phyloP scores from a whole-genome alignment of 2,113 vertebrate species.

The Mellivora capensis region DNA sequence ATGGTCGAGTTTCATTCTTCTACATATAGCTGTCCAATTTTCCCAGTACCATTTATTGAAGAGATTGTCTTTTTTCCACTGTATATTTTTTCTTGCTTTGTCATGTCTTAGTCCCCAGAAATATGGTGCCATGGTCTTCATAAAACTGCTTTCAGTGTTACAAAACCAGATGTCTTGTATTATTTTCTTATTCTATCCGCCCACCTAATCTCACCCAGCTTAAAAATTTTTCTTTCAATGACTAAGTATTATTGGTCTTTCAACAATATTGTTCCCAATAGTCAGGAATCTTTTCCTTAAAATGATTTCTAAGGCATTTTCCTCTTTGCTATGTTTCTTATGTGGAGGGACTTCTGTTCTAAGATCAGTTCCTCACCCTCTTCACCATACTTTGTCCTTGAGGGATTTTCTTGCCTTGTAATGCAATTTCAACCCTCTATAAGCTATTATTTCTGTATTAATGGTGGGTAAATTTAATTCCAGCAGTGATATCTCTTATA shows the following conservation, averaged over 20 bases:
- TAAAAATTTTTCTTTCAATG: background rate
- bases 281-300: background rate
- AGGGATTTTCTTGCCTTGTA: background rate
- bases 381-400: background rate
- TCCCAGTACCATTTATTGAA: no score
- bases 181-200: background rate
- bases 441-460: background rate
- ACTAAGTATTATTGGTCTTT: background rate
- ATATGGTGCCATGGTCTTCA: background rate
- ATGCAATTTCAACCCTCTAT: background rate
- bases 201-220: background rate
- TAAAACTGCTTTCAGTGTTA: background rate
- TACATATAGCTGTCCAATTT: no score
- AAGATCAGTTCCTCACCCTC: background rate
- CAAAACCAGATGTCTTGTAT: background rate
- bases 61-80: no score
- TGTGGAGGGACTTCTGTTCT: background rate
- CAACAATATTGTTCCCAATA: background rate
- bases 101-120: background rate
- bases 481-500: background rate
- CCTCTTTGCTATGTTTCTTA: background rate
- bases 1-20: no score
- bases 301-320: background rate
- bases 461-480: background rate
- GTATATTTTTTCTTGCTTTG: no score